Conservation (phyloP, 2,888 invertebrate species). For the Dugesia japonica region DNA sequence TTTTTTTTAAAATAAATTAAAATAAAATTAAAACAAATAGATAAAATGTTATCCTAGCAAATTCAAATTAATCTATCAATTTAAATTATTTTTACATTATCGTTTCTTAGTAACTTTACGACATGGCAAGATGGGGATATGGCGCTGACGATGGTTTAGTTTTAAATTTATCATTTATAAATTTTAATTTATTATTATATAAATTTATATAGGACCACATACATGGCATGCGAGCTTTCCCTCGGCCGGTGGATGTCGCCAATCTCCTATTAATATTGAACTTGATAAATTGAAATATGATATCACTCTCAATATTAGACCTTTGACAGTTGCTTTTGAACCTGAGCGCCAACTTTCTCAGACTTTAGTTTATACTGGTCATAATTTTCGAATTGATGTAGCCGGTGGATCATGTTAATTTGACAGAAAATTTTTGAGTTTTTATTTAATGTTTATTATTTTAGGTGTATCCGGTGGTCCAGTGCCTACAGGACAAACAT, state of each 20-base stretch:
- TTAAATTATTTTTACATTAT: neutral
- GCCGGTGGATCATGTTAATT: neutral
- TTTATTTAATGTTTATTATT: no score
- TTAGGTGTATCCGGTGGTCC: neutral
- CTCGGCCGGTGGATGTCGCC: neutral
- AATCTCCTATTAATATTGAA: neutral
- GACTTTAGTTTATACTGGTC: neutral
- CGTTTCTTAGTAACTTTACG: neutral
- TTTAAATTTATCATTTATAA: neutral
- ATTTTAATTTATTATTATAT: neutral
- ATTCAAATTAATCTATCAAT: neutral
- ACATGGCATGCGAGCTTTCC: neutral
- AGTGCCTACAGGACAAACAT: neutral
- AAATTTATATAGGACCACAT: neutral
- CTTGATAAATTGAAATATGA: neutral
- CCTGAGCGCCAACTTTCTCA: neutral
- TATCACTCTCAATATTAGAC: neutral
- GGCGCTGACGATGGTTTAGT: neutral
- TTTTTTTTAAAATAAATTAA: no score
- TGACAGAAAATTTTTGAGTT: neutral
- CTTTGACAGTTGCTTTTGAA: neutral
- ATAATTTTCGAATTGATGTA: neutral
- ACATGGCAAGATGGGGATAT: slow-evolving; percentile 12
- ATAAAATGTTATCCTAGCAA: neutral
- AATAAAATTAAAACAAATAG: neutral